Conservation (phyloP, 2,797 vertebrate species). For the Gymnothorax reevesii region DNA sequence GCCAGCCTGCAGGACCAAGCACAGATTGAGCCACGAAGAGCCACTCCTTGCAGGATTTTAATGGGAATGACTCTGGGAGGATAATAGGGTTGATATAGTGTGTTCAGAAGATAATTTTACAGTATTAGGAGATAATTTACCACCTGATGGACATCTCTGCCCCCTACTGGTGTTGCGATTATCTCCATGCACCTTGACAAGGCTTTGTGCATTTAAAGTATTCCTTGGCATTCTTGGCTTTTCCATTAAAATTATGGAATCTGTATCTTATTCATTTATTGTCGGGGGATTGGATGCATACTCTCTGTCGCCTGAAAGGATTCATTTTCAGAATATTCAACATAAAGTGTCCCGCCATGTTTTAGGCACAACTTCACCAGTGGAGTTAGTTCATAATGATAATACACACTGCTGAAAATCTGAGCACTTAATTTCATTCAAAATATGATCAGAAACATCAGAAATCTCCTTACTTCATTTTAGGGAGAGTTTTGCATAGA, state of each 20-base stretch:
- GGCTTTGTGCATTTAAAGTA: conserved; percentile 31
- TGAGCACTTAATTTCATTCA: not conserved
- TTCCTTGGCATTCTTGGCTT: conserved; percentile 27
- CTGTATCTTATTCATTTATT: conserved; percentile 40
- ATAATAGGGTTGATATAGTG: not conserved
- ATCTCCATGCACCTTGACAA: conserved; percentile 9
- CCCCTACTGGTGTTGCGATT: conserved; percentile 33
- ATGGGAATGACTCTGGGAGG: not conserved
- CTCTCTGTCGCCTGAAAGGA: not conserved
- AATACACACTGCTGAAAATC: not conserved
- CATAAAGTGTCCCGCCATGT: not conserved
- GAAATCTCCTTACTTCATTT: not conserved
- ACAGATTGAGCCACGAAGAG: not conserved
- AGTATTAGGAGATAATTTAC: conserved; percentile 29
- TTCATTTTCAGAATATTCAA: not conserved
- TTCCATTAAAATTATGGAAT: conserved; percentile 26
- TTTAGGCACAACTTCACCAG: not conserved
- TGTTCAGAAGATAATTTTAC: not conserved
- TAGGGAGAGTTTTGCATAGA: not conserved
- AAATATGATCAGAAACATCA: not conserved
- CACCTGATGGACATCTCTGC: conserved; percentile 37
- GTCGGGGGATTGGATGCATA: conserved; percentile 11
- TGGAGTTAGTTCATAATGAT: not conserved
- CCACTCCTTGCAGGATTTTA: conserved; percentile 9
- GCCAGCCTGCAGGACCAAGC: conserved; percentile 13